Conservation (phyloP, 1,140 invertebrate species). For the Amphibalanus amphitrite region DNA sequence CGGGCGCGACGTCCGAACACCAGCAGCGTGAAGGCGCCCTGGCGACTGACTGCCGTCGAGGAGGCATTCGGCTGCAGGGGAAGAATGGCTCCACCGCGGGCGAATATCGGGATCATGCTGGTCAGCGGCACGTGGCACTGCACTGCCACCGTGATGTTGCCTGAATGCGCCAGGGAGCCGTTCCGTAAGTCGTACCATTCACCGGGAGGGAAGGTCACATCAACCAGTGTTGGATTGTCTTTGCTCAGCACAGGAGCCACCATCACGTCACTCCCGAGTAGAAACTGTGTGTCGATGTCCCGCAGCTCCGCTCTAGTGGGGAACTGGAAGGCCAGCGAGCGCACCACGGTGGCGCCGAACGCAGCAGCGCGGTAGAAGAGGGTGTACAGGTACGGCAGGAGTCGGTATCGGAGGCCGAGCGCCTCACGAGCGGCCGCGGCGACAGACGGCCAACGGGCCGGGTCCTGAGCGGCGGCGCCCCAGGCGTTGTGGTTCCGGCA, state of each 20-base stretch:
- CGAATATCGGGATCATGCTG: conserved; percentile 11
- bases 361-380: conserved; percentile 24
- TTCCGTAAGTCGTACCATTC: conserved; percentile 19
- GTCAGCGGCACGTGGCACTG: conserved; percentile 3
- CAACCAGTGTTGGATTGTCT: conserved; percentile 21
- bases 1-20: conserved; percentile 7
- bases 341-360: too few relatives aligned
- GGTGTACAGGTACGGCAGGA: conserved; percentile 35
- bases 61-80: conserved; percentile 26
- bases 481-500: conserved; percentile 22
- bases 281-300: conserved; percentile 53
- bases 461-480: conserved; percentile 21
- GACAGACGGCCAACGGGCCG: conserved; percentile 15
- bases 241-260: conserved; percentile 53
- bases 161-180: conserved; percentile 9
- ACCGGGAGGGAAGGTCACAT: conserved; percentile 17
- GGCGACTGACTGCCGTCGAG: conserved; percentile 20
- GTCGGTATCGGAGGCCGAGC: conserved; percentile 27
- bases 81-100: conserved; percentile 26
- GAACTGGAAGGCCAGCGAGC: conserved; percentile 12
- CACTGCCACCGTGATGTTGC: conserved; percentile 3
- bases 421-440: conserved; percentile 22
- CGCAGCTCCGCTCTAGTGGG: conserved; percentile 6
- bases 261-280: conserved; percentile 56
- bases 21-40: conserved; percentile 16